phyloP scores from a whole-genome alignment of 2,888 invertebrate species.

The Adelphocoris suturalis region DNA sequence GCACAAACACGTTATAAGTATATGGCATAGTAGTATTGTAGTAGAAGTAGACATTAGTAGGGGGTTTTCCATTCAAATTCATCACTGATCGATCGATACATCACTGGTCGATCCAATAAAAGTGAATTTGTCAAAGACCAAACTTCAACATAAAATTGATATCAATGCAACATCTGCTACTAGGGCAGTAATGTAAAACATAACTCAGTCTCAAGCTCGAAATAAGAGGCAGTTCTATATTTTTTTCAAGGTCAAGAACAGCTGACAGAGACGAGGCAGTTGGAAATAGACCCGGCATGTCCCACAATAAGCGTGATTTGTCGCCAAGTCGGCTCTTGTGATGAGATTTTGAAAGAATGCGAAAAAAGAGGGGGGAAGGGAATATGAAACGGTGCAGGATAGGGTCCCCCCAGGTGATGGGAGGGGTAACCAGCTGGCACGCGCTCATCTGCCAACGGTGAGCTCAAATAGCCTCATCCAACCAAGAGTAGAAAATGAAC shows the following conservation, averaged over 20 bases:
- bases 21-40: too few relatives aligned
- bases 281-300: constrained; percentile 15
- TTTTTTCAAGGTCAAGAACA: constrained; percentile 17
- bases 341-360: constrained; percentile 16
- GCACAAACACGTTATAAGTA: too few relatives aligned
- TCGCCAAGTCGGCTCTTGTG: constrained; percentile 38
- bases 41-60: too few relatives aligned
- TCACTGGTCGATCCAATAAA: too few relatives aligned
- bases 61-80: too few relatives aligned
- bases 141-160: too few relatives aligned
- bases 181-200: too few relatives aligned
- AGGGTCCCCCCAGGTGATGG: constrained; percentile 4
- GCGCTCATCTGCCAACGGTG: constrained; percentile 68
- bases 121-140: too few relatives aligned
- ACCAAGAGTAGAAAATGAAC: constrained; percentile 29
- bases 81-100: too few relatives aligned
- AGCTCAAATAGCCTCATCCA: constrained; percentile 73
- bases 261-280: background rate
- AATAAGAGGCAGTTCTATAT: background rate
- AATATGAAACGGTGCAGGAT: background rate
- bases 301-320: constrained; percentile 20
- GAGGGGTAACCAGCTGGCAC: constrained; percentile 73
- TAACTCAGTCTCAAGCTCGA: too few relatives aligned
- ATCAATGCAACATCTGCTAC: too few relatives aligned
- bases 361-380: background rate